A percentile compares a stretch with the other conserved stretches of the same genome.
phyloP scores from a whole-genome alignment of 2,888 invertebrate species.

The Charanyca ferruginea region DNA sequence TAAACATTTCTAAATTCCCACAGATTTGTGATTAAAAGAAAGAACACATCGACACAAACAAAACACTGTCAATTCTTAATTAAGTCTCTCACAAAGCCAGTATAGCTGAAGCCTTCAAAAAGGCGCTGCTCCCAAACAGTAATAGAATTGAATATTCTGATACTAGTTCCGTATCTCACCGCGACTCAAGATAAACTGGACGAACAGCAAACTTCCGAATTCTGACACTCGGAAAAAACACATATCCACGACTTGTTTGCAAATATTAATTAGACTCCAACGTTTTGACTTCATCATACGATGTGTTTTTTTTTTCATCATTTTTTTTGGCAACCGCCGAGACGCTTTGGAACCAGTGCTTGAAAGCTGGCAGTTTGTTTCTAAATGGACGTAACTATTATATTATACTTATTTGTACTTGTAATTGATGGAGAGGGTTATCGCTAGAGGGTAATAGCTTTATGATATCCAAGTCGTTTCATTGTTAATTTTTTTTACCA shows the following conservation, averaged over 20 bases:
- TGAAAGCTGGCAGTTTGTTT: slow-evolving; percentile 19
- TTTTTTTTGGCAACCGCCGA: slow-evolving; percentile 61
- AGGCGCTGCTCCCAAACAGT: slow-evolving; percentile 4
- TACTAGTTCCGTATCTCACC: slow-evolving; percentile 19
- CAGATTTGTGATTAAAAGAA: slow-evolving; percentile 24
- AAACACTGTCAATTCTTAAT: slow-evolving; percentile 43
- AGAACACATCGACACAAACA: slow-evolving; percentile 26
- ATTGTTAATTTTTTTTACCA: background rate
- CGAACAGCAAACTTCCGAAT: slow-evolving; percentile 53
- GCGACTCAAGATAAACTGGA: slow-evolving; percentile 28
- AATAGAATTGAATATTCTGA: background rate
- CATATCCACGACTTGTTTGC: slow-evolving; percentile 65
- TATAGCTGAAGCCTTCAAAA: background rate
- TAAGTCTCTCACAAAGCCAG: slow-evolving; percentile 35
- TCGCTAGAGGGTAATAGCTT: background rate
- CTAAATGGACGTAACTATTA: slow-evolving; percentile 8
- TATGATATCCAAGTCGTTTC: background rate
- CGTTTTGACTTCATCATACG: slow-evolving; percentile 59
- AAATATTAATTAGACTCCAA: slow-evolving; percentile 70
- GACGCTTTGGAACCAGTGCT: slow-evolving; percentile 62
- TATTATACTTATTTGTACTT: slow-evolving; percentile 33
- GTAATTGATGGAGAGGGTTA: slow-evolving; percentile 5
- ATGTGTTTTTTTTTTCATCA: slow-evolving; percentile 53
- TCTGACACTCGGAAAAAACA: slow-evolving; percentile 47
- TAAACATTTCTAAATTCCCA: slow-evolving; percentile 9